These are phyloP conservation scores for Cetonia aurata DNA, from an alignment of 2,888 invertebrate genomes.

Conservation along the genomic window DNA sequence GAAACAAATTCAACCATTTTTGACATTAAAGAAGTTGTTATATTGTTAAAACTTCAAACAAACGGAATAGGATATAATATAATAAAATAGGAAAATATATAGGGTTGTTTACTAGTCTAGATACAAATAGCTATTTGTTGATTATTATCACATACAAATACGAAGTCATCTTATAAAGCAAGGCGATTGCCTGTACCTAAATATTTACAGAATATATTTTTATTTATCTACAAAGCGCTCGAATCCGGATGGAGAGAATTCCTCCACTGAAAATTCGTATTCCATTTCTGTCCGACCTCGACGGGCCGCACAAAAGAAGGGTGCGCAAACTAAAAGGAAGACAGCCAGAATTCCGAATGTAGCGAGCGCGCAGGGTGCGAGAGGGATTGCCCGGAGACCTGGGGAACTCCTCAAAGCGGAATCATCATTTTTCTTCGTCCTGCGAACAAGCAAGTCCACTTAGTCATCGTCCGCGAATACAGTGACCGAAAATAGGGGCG, in stretches of 20 bases:
- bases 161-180: too few species aligned
- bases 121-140: too few species aligned
- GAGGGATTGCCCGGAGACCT: conserved; percentile 62
- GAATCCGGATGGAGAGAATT: conserved; percentile 5
- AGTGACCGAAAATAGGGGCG: conserved; percentile 49
- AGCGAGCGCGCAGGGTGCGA: conserved; percentile 55
- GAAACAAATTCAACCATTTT: too few species aligned
- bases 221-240: conserved; percentile 21
- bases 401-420: conserved; percentile 66
- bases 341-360: conserved; percentile 56
- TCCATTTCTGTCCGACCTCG: conserved; percentile 50
- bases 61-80: too few species aligned
- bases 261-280: conserved; percentile 44
- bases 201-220: conserved; percentile 27
- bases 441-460: conserved; percentile 70
- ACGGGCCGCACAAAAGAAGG: conserved; percentile 50
- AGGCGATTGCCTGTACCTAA: conserved; percentile 9
- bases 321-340: conserved; percentile 59
- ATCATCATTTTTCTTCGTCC: conserved; percentile 70
- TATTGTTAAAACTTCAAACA: too few species aligned
- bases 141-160: too few species aligned
- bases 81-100: too few species aligned
- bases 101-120: too few species aligned
- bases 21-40: too few species aligned
- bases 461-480: conserved; percentile 67